Percentiles rank a stretch among this genome's conserved stretches.
Conservation (phyloP, 1,140 invertebrate species). For the Apis mellifera region DNA sequence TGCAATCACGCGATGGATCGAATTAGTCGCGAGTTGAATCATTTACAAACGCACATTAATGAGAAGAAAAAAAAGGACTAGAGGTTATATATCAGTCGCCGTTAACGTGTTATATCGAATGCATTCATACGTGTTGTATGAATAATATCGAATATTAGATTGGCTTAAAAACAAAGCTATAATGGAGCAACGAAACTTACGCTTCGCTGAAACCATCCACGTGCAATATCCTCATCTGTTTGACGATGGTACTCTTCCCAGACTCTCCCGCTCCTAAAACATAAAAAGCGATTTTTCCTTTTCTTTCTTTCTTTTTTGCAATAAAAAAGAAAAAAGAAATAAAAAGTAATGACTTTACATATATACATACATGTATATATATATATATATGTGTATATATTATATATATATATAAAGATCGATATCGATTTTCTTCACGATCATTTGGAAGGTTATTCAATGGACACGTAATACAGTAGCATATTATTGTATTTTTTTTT, state of each 20-base stretch:
- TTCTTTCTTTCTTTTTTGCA: background rate
- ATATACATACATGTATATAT: background rate
- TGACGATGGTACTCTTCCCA: conserved; percentile 99
- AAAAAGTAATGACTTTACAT: background rate
- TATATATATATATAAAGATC: background rate
- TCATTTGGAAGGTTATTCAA: background rate
- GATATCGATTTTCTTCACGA: background rate
- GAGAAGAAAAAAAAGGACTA: background rate
- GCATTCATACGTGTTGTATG: background rate
- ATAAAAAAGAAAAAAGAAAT: background rate
- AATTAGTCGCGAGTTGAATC: conserved; percentile 2
- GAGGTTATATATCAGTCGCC: background rate
- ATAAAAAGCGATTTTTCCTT: conserved; percentile 39
- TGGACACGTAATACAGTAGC: too few relatives aligned
- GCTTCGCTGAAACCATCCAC: conserved; percentile 98
- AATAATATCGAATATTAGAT: background rate
- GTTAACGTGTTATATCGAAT: too few relatives aligned
- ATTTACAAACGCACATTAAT: background rate
- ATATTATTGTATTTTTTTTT: conserved; percentile 6
- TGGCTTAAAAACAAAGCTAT: background rate
- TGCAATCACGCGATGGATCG: conserved; percentile 7
- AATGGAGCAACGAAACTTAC: conserved; percentile 81
- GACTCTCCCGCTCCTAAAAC: conserved; percentile 95
- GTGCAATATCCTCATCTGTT: conserved; percentile 99
- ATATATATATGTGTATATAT: too few relatives aligned